Evolutionary conservation across 2,888 invertebrate genomes (phyloP), one percentile per base, ranked within the genome.

Genomic region (Archaeoteleia sp.): DNA sequence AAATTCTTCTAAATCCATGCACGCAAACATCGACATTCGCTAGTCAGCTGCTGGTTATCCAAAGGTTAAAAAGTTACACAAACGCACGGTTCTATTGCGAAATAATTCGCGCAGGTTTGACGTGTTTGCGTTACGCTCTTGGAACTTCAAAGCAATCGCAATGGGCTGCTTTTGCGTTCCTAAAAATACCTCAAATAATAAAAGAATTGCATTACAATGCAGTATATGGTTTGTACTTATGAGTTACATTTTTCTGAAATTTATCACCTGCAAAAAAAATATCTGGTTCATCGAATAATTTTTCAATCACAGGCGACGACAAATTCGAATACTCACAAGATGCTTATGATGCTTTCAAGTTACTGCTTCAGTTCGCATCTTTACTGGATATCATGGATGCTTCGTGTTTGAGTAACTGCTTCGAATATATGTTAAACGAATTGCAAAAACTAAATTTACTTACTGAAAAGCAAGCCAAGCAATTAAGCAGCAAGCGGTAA

Each of bases 151-250:
- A 94, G 74, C 96, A 96, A 78, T 92, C 95, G 2, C 91, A 95
- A 77, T 97, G 97, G 96, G 95, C 95, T 8, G 96, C 97, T 6
- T 96, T 97, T 81, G 94, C 95, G 0, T 97, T 96, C 81, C 88
- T 97, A 5, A 97, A 97, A 87, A 91, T 97, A 45, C 95, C 95
- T 0, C 91, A 92, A 78, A 91, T 95, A 39, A 88, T 96, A 37
- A 90, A 91, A 57, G 90, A 91, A 70, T 83, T 94, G 35, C 90
- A 92, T 73, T 88, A 88, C 25, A 82, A 88, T 32, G 88, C 88
- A 71, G 87, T 89, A 34, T 88, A 88, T 74, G 79, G 84, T 82
- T 69, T 13, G 63, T 40, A 9, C n/a, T 37, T 53, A 15, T 69
- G 15, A 29, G 10, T 9, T 27, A 54, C 43, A 27, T 27, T 55